phyloP scores from a whole-genome alignment of 2,888 invertebrate genomes.

The Tipula helvola region DNA sequence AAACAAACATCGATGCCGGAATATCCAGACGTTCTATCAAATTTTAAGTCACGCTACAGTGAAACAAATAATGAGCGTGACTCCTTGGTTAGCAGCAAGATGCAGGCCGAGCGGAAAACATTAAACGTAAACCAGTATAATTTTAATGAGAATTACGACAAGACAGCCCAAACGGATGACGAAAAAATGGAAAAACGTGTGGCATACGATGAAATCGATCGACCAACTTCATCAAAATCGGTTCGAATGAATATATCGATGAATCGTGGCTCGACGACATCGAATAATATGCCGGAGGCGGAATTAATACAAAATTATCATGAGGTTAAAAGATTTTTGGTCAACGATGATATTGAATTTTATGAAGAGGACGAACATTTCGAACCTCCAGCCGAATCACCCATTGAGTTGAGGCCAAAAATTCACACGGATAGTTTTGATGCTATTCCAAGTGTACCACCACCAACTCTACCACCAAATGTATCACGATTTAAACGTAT shows the following conservation, averaged over 20 bases:
- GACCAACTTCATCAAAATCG: neutral
- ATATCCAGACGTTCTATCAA: constrained; percentile 11
- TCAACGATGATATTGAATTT: constrained; percentile 11
- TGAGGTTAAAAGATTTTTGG: constrained; percentile 28
- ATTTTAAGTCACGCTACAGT: neutral
- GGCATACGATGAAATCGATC: neutral
- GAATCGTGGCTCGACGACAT: neutral
- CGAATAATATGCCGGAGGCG: constrained; percentile 13
- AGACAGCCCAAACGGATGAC: constrained; percentile 14
- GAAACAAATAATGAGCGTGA: neutral
- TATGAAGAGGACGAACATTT: constrained; percentile 10
- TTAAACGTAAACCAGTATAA: constrained; percentile 14
- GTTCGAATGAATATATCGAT: neutral
- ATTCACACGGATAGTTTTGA: constrained; percentile 19
- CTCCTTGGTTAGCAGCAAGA: neutral
- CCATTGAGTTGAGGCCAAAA: neutral
- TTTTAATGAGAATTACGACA: constrained; percentile 12
- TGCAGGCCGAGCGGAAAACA: constrained; percentile 10
- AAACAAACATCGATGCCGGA: constrained; percentile 21
- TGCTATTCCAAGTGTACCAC: constrained; percentile 36
- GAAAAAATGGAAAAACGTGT: constrained; percentile 13
- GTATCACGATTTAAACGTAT: constrained; percentile 21
- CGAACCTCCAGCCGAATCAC: constrained; percentile 11
- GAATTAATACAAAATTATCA: constrained; percentile 16
- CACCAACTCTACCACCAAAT: constrained; percentile 34